Base-by-base conservation (phyloP, 2,888 invertebrate genomes). In the Gastrophysa polygoni region DNA sequence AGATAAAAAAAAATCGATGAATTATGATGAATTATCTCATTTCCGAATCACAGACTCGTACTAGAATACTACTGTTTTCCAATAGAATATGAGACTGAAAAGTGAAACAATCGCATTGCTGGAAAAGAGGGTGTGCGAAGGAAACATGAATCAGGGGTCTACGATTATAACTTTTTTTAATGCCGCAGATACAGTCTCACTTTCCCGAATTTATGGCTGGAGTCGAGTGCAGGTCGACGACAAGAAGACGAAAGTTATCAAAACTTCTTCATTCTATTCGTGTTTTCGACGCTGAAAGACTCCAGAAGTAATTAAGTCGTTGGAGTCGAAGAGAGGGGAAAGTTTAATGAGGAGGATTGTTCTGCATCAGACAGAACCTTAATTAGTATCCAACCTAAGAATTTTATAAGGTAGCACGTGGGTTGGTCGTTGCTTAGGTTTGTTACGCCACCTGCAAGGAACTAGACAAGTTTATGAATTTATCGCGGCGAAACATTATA, bases 271-370 rank as follows among this genome's bases (percentile, higher is more conserved):
- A 29, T 29, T 44, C 48, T 44, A 34, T 17, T 28, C 16, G 20
- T 54, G 49, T 49, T 49, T 59, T 43, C 46, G 18, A 29, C 52
- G 56, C 18, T 43, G 60, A 50, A 55, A 56, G 52, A 59, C 28
- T 49, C 51, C n/a, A 21, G 55, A 74, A 71, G 75, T 75, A 75
- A 76, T 76, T 75, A 76, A 76, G 75, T 74, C 72, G 75, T 73
- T 72, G 70, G 56, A 17, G n/a, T 16, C 18, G 49, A 18, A 49
- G 16, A 10, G 59, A 32, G 24, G 14, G 44, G 51, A 17, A 28
- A 70, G 70, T 70, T 73, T 73, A 75, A 75, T 75, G 75, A 73
- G 70, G 74, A 68, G 73, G 69, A 75, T 75, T 75, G 76, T 74
- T 75, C 76, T 73, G 73, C 69, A 73, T 71, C 70, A 69, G 76